These are phyloP conservation scores for Lepisosteus oculatus DNA, from an alignment of 2,113 vertebrate genomes.

Conservation along the genomic window DNA sequence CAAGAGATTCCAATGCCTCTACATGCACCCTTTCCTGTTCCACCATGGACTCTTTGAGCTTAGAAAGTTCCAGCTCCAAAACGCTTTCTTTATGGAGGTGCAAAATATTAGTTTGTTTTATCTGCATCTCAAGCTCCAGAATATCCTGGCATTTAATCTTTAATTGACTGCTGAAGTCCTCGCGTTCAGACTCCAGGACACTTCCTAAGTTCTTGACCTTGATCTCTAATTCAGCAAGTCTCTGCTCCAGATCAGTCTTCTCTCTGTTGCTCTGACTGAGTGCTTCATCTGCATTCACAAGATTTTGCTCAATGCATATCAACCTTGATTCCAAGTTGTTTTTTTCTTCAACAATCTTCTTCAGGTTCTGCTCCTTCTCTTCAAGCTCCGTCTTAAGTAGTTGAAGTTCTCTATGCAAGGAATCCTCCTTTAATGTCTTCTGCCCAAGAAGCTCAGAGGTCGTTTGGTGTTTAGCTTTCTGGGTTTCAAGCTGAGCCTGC, in stretches of 20 bases:
- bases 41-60: constrained; percentile 38
- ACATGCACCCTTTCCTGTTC: constrained; percentile 46
- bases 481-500: constrained; percentile 47
- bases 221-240: constrained; percentile 53
- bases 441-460: constrained; percentile 48
- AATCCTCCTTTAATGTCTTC: constrained; percentile 42
- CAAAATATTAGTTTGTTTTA: constrained; percentile 62
- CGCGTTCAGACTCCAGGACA: constrained; percentile 57
- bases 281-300: constrained; percentile 50
- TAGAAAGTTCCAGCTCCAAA: constrained; percentile 44
- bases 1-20: constrained; percentile 39
- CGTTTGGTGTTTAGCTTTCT: constrained; percentile 44
- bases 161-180: constrained; percentile 63
- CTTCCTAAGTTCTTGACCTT: constrained; percentile 61
- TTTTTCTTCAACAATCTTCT: constrained; percentile 51
- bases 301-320: constrained; percentile 42
- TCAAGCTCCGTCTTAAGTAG: constrained; percentile 50
- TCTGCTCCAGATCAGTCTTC: constrained; percentile 50
- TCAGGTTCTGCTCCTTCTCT: constrained; percentile 44
- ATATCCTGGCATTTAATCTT: constrained; percentile 62
- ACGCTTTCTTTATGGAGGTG: constrained; percentile 49
- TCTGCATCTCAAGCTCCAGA: constrained; percentile 48
- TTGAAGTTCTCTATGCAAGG: constrained; percentile 41
- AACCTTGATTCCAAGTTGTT: constrained; percentile 58
- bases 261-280: constrained; percentile 47